Conservation (phyloP, 1,140 invertebrate genomes). For the Euura saliciscinereae region DNA sequence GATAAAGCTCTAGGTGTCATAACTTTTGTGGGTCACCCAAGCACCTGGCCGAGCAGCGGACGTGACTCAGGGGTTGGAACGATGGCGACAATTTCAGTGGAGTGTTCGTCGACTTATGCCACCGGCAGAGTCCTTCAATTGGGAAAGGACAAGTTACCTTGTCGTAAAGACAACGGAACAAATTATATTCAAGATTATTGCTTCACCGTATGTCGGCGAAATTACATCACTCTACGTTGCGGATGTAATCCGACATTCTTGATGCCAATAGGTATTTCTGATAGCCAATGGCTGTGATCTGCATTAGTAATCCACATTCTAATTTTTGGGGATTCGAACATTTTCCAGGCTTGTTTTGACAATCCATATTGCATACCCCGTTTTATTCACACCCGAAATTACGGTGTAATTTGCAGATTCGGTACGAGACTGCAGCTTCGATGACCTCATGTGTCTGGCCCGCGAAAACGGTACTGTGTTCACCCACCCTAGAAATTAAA, state of each 20-base stretch:
- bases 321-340: no score
- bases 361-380: no score
- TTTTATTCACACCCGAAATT: no score
- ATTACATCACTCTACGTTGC: constrained; percentile 29
- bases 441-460: constrained; percentile 31
- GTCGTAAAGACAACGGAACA: constrained; percentile 18
- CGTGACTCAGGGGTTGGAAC: constrained; percentile 25
- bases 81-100: constrained; percentile 24
- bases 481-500: neutral
- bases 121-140: constrained; percentile 22
- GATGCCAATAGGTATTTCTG: constrained; percentile 22
- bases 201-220: constrained; percentile 28
- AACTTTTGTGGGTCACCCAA: constrained; percentile 31
- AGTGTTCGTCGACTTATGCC: constrained; percentile 27
- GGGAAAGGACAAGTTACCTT: constrained; percentile 20
- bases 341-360: no score
- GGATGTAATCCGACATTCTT: constrained; percentile 37
- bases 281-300: neutral
- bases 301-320: no score
- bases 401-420: neutral
- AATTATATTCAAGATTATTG: constrained; percentile 34
- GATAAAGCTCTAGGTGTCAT: constrained; percentile 15
- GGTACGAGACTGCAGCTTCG: constrained; percentile 22
- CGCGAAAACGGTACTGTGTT: constrained; percentile 30
- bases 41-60: constrained; percentile 24